Evolutionary conservation across 2,113 vertebrate species (phyloP), one percentile per base, ranked within the genome.

Genomic region (Micronisus gabar): DNA sequence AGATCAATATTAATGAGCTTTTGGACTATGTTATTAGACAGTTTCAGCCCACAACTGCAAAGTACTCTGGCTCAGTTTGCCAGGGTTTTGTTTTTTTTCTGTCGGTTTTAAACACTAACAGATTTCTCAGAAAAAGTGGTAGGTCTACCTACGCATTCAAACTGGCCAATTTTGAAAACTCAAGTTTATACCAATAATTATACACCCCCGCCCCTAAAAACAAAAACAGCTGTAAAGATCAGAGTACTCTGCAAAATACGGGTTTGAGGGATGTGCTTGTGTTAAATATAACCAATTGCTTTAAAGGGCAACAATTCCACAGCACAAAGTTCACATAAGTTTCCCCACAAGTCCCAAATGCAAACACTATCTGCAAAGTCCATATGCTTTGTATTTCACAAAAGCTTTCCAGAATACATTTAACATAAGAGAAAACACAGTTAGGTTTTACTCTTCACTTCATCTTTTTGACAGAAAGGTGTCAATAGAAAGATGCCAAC

Each of bases 391-490:
- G 63, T 94, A 78, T 55, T 97, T 97, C 95, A 91, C 53, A 94
- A 91, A 97, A 88, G 72, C 83, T 95, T 62, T 73, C 52, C 75
- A 81, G 70, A 97, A 95, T 86, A 68, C 70, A 80, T 90, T 96
- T 95, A 95, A 88, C 66, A 36, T 55, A 74, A 95, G 74, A 96
- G 50, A 94, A 97, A 97, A 68, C 82, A 70, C 89, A 96, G 38
- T 50, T 79, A 10, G 34, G 88, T 93, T 97, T 96, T 74, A 80
- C 41, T 92, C 76, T 79, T 88, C 80, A 73, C 83, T 97, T 96
- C 95, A 95, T 85, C 91, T 96, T 96, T 93, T 80, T 96, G 97
- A 98, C 92, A 97, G 90, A 97, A 97, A 96, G 96, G 92, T 95
- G 95, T 97, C 97, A 95, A 59, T 3, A 56, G 70, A 71, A 87